These are phyloP conservation scores for Drosophila sordidula DNA, from an alignment of 2,888 invertebrate genomes.

Conservation along the genomic window DNA sequence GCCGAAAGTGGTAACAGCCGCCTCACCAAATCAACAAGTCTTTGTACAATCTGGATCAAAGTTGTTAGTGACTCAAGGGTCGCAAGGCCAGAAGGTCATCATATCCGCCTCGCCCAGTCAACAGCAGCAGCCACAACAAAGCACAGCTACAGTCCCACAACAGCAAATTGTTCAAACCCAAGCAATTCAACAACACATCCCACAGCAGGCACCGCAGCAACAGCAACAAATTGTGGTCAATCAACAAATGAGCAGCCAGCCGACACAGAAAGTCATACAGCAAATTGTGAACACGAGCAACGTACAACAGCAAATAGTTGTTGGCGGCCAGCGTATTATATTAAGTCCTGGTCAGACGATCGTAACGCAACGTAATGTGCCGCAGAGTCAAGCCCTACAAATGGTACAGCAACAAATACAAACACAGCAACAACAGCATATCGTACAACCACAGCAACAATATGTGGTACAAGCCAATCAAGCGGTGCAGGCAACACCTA, in stretches of 20 bases:
- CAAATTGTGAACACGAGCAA: conserved; percentile 85
- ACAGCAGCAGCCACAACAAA: conserved; percentile 61
- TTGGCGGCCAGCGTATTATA: conserved; percentile 85
- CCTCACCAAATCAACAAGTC: conserved; percentile 76
- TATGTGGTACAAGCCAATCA: conserved; percentile 72
- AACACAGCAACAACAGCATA: conserved; percentile 66
- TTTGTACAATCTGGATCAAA: conserved; percentile 84
- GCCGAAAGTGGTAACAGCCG: conserved; percentile 59
- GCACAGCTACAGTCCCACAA: conserved; percentile 53
- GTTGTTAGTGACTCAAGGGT: conserved; percentile 82
- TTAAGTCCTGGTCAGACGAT: conserved; percentile 85
- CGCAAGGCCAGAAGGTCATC: conserved; percentile 85
- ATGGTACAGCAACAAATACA: conserved; percentile 75
- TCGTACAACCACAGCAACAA: conserved; percentile 79
- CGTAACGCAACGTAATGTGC: conserved; percentile 83
- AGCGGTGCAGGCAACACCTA: conserved; percentile 63
- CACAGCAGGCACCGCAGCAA: conserved; percentile 53
- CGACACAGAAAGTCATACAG: conserved; percentile 84
- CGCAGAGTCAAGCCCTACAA: conserved; percentile 78
- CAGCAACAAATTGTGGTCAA: conserved; percentile 71
- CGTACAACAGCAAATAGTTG: conserved; percentile 84
- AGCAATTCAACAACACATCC: conserved; percentile 55
- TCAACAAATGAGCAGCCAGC: conserved; percentile 55
- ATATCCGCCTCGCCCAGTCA: conserved; percentile 75
- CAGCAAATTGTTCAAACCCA: conserved; percentile 73